Evolutionary conservation across 2,888 invertebrate species (phyloP).

Genomic region (Teleogryllus oceanicus): DNA sequence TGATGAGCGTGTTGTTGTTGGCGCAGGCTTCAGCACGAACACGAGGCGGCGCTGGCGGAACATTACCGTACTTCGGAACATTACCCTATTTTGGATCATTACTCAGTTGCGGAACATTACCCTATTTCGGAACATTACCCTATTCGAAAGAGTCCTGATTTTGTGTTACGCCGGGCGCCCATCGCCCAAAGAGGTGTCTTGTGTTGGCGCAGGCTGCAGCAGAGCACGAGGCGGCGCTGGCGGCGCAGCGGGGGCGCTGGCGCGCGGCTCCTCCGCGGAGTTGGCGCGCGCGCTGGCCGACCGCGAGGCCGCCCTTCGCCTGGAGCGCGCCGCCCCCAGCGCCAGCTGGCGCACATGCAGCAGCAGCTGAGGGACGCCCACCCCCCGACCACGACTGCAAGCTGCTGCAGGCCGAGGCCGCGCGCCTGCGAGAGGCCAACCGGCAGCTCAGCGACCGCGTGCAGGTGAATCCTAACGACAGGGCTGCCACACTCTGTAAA

Average conservation of each 20-base stretch:
- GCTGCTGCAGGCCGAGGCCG: background rate
- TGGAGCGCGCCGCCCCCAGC: conserved; percentile 10
- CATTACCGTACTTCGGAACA: no score
- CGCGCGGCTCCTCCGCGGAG: background rate
- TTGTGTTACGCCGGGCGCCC: no score
- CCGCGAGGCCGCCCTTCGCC: background rate
- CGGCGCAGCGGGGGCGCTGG: background rate
- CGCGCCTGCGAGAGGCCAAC: conserved; percentile 18
- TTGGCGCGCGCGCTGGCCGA: background rate
- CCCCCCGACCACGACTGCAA: background rate
- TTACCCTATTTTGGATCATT: no score
- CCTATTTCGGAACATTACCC: no score
- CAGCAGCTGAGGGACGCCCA: background rate
- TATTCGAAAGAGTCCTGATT: no score
- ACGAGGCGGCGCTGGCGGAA: no score
- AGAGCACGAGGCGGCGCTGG: conserved; percentile 1
- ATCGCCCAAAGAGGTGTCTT: background rate
- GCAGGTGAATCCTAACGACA: background rate
- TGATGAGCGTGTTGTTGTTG: no score
- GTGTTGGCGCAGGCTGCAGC: background rate
- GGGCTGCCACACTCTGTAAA: no score
- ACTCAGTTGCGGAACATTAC: no score
- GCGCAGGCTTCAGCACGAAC: no score
- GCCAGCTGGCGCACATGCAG: conserved; percentile 4
- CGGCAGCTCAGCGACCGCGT: conserved; percentile 2